Conservation (phyloP, 2,113 vertebrate species). For the Takifugu flavidus region DNA sequence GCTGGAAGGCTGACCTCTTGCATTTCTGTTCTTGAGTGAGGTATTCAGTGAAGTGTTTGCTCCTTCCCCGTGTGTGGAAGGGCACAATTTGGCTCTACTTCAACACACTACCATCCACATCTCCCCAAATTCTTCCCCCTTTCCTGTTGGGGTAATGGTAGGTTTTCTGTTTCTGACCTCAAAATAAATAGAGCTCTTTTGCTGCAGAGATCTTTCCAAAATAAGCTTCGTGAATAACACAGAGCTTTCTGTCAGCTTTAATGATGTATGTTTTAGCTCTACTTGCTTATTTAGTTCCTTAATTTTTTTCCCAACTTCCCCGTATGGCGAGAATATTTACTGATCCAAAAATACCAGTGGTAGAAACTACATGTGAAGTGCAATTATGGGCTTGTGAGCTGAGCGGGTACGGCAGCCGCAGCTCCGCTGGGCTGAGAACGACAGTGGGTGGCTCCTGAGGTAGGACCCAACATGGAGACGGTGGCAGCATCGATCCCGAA, state of each 20-base stretch:
- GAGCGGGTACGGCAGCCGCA: constrained; percentile 55
- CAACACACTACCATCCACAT: constrained; percentile 27
- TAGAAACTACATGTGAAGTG: constrained; percentile 59
- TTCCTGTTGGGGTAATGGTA: constrained; percentile 53
- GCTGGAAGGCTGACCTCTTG: constrained; percentile 60
- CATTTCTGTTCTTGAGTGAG: constrained; percentile 56
- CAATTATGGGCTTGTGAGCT: constrained; percentile 74
- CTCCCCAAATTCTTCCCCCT: constrained; percentile 17
- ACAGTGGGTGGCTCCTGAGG: constrained; percentile 69
- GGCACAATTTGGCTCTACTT: constrained; percentile 52
- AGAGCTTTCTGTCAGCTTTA: constrained; percentile 61
- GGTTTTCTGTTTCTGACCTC: constrained; percentile 49
- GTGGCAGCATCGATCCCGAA: constrained; percentile 39
- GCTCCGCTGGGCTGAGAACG: constrained; percentile 58
- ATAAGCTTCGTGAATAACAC: constrained; percentile 50
- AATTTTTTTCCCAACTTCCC: constrained; percentile 62
- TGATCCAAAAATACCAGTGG: constrained; percentile 71
- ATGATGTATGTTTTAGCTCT: constrained; percentile 69
- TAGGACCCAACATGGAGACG: constrained; percentile 41
- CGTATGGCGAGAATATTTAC: constrained; percentile 59
- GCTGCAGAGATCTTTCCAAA: constrained; percentile 52
- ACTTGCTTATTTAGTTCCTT: constrained; percentile 74
- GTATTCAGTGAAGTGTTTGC: constrained; percentile 55
- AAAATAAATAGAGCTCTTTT: constrained; percentile 64
- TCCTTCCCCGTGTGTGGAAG: constrained; percentile 41